phyloP scores from a whole-genome alignment of 1,140 invertebrate genomes.

The Drosophila repletoides region DNA sequence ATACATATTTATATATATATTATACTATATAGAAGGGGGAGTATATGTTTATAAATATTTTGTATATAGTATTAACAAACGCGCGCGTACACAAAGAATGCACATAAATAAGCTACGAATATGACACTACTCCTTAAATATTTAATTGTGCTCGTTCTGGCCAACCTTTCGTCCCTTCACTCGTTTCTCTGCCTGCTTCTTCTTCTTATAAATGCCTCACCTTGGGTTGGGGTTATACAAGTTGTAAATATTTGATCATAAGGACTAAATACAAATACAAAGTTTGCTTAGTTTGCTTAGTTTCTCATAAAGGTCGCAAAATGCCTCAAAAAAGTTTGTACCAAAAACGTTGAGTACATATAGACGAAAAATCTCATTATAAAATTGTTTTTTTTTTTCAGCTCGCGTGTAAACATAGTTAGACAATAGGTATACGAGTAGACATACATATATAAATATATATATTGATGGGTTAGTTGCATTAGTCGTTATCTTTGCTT shows the following conservation, averaged over 20 bases:
- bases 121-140: constrained; percentile 47
- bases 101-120: constrained; percentile 42
- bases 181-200: not conserved
- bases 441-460: constrained; percentile 30
- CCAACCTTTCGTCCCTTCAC: not conserved
- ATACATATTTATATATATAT: not conserved
- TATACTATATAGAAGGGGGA: constrained; percentile 14
- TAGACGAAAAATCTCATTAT: constrained; percentile 68
- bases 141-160: constrained; percentile 9
- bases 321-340: constrained; percentile 79
- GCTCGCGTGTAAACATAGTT: constrained; percentile 49
- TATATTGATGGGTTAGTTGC: constrained; percentile 49
- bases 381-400: constrained; percentile 52
- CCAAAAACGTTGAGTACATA: constrained; percentile 65
- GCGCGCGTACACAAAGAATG: constrained; percentile 35
- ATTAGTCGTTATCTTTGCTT: constrained; percentile 23
- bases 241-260: constrained; percentile 61
- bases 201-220: constrained; percentile 18
- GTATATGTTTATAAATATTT: constrained; percentile 16
- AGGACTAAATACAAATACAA: constrained; percentile 42
- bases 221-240: constrained; percentile 24
- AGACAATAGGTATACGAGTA: constrained; percentile 31
- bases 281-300: constrained; percentile 23
- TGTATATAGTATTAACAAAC: constrained; percentile 37
- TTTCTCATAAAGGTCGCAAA: constrained; percentile 62